A percentile compares a stretch with the other conserved stretches of the same genome.
Conservation (phyloP, 2,113 vertebrate species). For the Mungos mungo region DNA sequence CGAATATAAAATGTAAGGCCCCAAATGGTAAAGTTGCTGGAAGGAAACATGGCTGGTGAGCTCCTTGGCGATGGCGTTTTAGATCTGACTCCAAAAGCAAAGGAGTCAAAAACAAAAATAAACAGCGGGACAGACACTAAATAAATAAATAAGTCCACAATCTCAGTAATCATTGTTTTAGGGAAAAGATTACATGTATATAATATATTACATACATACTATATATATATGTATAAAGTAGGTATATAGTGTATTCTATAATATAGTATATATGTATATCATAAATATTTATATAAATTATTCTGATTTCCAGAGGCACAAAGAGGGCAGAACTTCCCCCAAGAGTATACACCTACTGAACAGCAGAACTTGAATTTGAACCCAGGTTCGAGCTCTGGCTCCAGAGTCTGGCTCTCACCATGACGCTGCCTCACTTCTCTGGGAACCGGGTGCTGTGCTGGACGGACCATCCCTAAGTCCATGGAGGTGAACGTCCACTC, state of each 20-base stretch:
- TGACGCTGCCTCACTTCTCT: neutral
- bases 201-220: neutral
- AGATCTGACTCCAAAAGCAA: neutral
- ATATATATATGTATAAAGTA: neutral
- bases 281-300: neutral
- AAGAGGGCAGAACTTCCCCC: neutral
- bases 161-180: neutral
- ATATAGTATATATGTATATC: neutral
- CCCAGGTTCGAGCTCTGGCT: neutral
- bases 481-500: neutral
- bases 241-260: neutral
- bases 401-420: neutral
- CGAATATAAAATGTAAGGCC: neutral
- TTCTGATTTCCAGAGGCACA: neutral
- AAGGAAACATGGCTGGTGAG: neutral
- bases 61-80: neutral
- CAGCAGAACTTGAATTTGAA: neutral
- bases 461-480: neutral
- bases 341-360: fast-evolving
- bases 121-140: neutral
- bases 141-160: neutral
- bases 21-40: neutral
- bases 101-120: neutral
- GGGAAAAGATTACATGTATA: neutral
- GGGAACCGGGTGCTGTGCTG: neutral